phyloP scores from a whole-genome alignment of 2,113 vertebrate species.

The Nyctereutes procyonoides region DNA sequence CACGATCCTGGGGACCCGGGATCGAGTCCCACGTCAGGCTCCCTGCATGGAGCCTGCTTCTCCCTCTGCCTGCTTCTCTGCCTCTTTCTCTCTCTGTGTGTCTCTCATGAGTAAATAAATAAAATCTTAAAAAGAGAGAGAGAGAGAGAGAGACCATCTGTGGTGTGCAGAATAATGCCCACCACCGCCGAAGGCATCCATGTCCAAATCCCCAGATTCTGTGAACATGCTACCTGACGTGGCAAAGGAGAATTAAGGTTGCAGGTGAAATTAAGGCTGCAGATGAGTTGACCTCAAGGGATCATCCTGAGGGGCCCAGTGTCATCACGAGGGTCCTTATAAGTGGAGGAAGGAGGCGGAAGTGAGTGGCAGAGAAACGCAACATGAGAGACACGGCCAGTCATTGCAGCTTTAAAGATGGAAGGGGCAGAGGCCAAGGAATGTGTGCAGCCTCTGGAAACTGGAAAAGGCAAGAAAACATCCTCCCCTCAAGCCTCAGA shows the following conservation, averaged over 20 bases:
- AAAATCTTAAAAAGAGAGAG: no score
- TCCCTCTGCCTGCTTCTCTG: no score
- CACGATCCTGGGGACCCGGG: no score
- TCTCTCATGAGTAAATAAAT: no score
- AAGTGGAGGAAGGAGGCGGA: neutral
- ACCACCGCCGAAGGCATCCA: neutral
- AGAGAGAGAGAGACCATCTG: neutral
- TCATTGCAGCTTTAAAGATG: neutral
- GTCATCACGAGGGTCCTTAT: neutral
- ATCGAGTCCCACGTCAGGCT: no score
- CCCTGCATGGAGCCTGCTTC: no score
- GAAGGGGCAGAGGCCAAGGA: neutral
- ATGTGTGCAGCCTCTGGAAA: neutral
- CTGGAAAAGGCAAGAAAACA: neutral
- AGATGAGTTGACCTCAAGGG: neutral
- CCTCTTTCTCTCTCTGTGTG: no score
- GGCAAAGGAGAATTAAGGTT: neutral
- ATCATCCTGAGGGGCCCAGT: fast-evolving
- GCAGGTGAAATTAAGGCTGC: neutral
- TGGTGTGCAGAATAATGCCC: fast-evolving
- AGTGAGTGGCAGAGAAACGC: fast-evolving
- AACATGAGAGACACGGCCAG: neutral
- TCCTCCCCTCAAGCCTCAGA: neutral
- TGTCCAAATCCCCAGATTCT: neutral
- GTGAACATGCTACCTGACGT: fast-evolving